Conservation (phyloP, 2,113 vertebrate genomes). For the Parus major region DNA sequence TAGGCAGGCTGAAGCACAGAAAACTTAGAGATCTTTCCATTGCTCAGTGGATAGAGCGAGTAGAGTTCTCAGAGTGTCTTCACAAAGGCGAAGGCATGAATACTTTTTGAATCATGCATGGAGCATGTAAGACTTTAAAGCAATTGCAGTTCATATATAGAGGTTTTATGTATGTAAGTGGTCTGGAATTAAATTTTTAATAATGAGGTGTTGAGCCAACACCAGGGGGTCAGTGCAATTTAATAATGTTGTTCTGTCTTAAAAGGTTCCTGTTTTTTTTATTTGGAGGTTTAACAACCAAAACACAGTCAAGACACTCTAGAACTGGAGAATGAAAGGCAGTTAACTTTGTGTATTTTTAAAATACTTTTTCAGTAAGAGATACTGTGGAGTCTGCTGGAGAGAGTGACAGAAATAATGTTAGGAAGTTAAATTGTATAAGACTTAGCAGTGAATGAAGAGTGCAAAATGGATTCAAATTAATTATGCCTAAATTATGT, state of each 20-base stretch:
- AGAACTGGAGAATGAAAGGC: not conserved
- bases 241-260: not conserved
- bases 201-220: not conserved
- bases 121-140: not conserved
- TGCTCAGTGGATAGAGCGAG: not conserved
- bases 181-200: not conserved
- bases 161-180: not conserved
- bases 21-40: not conserved
- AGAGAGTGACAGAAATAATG: not conserved
- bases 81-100: not conserved
- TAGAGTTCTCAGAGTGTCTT: not conserved
- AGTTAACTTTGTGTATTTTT: not conserved
- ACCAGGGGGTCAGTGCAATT: not conserved
- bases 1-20: not conserved
- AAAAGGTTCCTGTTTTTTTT: not conserved
- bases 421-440: not conserved
- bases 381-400: not conserved
- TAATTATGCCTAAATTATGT: not conserved
- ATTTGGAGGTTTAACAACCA: not conserved
- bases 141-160: not conserved
- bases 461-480: not conserved
- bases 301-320: not conserved
- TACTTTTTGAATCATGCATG: not conserved
- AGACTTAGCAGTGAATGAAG: not conserved
- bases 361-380: not conserved